phyloP scores from a whole-genome alignment of 2,888 invertebrate species.

The Didymodactylos carnosus region DNA sequence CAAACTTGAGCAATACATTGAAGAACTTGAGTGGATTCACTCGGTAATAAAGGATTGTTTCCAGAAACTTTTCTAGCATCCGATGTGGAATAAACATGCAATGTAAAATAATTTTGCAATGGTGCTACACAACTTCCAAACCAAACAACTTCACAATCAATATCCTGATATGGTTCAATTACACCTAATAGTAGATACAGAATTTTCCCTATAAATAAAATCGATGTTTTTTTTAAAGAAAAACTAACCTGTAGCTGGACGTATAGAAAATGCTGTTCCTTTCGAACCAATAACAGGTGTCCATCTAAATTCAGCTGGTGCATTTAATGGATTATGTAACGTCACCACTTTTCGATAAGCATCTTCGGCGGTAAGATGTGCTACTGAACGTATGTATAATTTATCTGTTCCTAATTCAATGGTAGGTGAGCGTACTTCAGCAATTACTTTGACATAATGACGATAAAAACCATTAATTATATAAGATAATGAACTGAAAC shows the following conservation, averaged over 20 bases:
- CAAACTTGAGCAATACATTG: neutral
- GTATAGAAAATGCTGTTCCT: constrained; percentile 33
- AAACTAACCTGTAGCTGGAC: constrained; percentile 30
- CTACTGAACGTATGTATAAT: constrained; percentile 24
- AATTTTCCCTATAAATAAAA: neutral
- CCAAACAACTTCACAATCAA: constrained; percentile 36
- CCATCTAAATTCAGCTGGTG: constrained; percentile 33
- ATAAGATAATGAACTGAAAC: constrained; percentile 29
- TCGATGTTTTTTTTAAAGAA: neutral
- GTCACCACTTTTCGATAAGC: constrained; percentile 29
- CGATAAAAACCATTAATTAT: constrained; percentile 30
- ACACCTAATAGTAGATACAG: constrained; percentile 20
- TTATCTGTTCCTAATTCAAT: constrained; percentile 26
- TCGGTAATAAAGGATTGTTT: neutral
- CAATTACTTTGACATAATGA: constrained; percentile 30
- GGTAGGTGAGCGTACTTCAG: constrained; percentile 29
- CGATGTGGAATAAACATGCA: constrained; percentile 20
- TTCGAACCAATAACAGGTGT: constrained; percentile 27
- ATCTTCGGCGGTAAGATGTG: constrained; percentile 28
- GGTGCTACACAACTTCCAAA: constrained; percentile 33
- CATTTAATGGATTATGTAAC: constrained; percentile 28
- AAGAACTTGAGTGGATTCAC: neutral
- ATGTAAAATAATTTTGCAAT: constrained; percentile 28
- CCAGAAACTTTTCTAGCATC: neutral
- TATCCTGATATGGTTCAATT: constrained; percentile 27